phyloP scores from a whole-genome alignment of 2,888 invertebrate species.

The Erannis defoliaria region DNA sequence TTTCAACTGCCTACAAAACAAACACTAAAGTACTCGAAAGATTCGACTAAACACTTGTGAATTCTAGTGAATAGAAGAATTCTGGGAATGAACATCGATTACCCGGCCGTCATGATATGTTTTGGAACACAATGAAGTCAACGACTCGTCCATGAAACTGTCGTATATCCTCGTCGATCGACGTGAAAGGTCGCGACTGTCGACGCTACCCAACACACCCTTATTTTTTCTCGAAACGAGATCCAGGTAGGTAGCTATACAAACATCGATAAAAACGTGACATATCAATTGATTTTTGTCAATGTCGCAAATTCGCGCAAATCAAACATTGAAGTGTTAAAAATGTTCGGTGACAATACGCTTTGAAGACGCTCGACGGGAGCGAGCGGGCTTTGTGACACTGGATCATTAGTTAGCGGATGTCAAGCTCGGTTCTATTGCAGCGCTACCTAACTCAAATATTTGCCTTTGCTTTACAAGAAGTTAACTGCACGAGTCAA shows the following conservation, averaged over 20 bases:
- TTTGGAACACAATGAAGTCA: constrained; percentile 73
- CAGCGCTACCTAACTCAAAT: constrained; percentile 62
- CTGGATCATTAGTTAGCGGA: constrained; percentile 80
- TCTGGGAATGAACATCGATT: constrained; percentile 67
- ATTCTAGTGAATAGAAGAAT: constrained; percentile 35
- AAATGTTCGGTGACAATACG: constrained; percentile 76
- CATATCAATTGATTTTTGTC: constrained; percentile 78
- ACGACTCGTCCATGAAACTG: constrained; percentile 71
- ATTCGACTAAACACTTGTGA: constrained; percentile 23
- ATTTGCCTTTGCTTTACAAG: constrained; percentile 72
- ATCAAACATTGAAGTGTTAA: constrained; percentile 86
- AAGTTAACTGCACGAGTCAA: constrained; percentile 76
- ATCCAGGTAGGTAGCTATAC: constrained; percentile 84
- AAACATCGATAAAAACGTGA: constrained; percentile 84
- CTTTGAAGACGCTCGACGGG: constrained; percentile 73
- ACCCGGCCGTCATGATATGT: constrained; percentile 65
- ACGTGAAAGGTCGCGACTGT: constrained; percentile 66
- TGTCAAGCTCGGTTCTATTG: constrained; percentile 71
- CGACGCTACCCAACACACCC: constrained; percentile 66
- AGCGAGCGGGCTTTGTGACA: constrained; percentile 71
- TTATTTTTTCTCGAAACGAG: constrained; percentile 68
- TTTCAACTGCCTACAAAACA: background rate
- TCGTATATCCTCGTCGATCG: constrained; percentile 64
- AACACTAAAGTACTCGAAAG: background rate
- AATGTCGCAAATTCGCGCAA: constrained; percentile 81